Base-by-base conservation (phyloP, 2,113 vertebrate genomes). In the Grallaria varia region DNA sequence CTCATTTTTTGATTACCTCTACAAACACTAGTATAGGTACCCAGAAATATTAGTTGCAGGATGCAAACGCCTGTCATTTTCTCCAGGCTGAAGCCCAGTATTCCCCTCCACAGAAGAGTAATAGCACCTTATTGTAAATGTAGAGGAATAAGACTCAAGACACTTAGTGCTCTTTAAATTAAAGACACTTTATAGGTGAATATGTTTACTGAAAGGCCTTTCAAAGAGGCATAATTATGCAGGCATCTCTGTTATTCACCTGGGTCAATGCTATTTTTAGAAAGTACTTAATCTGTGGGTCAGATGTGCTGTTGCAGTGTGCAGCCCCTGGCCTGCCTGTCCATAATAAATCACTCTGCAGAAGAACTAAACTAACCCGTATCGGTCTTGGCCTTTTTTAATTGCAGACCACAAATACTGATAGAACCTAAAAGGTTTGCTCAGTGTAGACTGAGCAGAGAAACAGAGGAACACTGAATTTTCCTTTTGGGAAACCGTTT, bases 361-460 rank as follows among this genome's bases (percentile, higher is more conserved):
- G 73, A 79, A 80, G 63, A 93, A 89, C 79, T 42, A 81, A 80
- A 83, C 33, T 59, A 90, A 78, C 82, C 73, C 71, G 20, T 87
- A 82, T 79, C 49, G 79, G 67, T 74, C 92, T 93, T 50, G 52
- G 73, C 50, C 50, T 90, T 91, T 84, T 87, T 71, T 66, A 90
- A 59, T 27, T 37, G 39, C 64, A 95, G 72, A 95, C 83, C 93
- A 73, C 75, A 75, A 88, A 60, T 33, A 84, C 42, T 89, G 89
- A 91, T 68, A 80, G 88, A 82, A 81, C 22, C 47, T 66, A 75
- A 96, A 68, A 82, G 84, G 52, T 87, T 94, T 77, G 52, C 50
- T 95, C 73, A 90, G 94, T 92, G 42, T 93, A 90, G 87, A 95
- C 91, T 35, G 83, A 95, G 81, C 42, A 62, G 78, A 71, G 82